Conservation (phyloP, 1,140 invertebrate species). For the Drosophila persimilis region DNA sequence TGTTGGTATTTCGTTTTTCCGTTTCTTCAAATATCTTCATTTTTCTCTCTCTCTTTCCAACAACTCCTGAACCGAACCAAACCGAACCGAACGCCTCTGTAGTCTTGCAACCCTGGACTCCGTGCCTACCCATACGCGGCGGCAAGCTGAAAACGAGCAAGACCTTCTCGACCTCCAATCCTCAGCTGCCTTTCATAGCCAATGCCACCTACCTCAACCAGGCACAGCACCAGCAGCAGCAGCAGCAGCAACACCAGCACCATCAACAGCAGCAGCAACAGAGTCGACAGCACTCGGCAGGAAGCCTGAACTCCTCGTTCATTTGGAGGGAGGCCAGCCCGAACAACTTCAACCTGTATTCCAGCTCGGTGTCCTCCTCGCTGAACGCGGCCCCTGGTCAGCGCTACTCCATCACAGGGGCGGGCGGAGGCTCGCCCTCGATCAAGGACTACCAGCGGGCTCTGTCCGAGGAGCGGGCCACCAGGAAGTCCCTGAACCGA, state of each 20-base stretch:
- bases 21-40: slow-evolving; percentile 74
- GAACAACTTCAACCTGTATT: slow-evolving; percentile 82
- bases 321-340: slow-evolving; percentile 83
- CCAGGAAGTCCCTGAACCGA: slow-evolving; percentile 72
- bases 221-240: slow-evolving; percentile 40
- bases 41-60: slow-evolving; percentile 74
- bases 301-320: slow-evolving; percentile 81
- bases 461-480: slow-evolving; percentile 76
- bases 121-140: slow-evolving; percentile 82
- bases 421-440: slow-evolving; percentile 17
- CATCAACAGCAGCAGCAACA: slow-evolving; percentile 11
- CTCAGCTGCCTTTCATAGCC: slow-evolving; percentile 77
- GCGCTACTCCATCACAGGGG: slow-evolving; percentile 60
- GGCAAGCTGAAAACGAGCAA: slow-evolving; percentile 83
- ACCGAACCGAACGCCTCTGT: slow-evolving; percentile 43
- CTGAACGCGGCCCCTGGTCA: slow-evolving; percentile 60
- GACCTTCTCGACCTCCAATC: slow-evolving; percentile 82
- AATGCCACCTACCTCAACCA: slow-evolving; percentile 51
- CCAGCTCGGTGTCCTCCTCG: slow-evolving; percentile 75
- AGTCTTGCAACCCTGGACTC: slow-evolving; percentile 83
- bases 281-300: slow-evolving; percentile 66
- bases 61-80: slow-evolving; percentile 35
- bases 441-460: slow-evolving; percentile 77
- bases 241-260: slow-evolving; percentile 25
- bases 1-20: slow-evolving; percentile 75